These are phyloP conservation scores for Dicaeum eximium DNA, from an alignment of 2,113 vertebrate species.

Conservation along the genomic window DNA sequence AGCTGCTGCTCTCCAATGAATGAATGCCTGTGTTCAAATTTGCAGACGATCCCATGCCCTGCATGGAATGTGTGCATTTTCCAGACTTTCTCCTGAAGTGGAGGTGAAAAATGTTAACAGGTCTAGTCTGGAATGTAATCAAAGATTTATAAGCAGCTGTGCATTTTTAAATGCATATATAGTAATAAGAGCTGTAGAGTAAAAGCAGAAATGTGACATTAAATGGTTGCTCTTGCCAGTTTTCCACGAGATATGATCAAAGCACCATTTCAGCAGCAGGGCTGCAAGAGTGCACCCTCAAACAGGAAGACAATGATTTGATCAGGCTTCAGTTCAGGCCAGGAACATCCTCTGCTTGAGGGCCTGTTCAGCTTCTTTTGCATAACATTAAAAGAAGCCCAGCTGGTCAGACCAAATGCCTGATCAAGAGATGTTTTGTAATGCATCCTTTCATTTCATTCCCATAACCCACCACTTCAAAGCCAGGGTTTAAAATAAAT, in stretches of 20 bases:
- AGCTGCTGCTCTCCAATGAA: not conserved
- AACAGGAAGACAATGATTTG: not conserved
- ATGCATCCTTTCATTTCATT: not conserved
- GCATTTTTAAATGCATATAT: constrained; percentile 29
- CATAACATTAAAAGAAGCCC: not conserved
- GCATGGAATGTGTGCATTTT: not conserved
- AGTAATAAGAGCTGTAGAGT: not conserved
- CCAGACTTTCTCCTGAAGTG: not conserved
- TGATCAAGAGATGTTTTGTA: not conserved
- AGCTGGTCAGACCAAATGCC: not conserved
- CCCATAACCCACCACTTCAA: not conserved
- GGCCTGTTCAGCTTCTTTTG: not conserved
- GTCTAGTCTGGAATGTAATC: not conserved
- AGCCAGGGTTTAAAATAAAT: not conserved
- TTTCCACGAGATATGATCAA: not conserved
- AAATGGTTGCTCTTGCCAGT: not conserved
- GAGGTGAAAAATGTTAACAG: not conserved
- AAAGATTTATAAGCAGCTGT: constrained; percentile 35
- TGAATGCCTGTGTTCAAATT: not conserved
- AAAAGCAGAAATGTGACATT: constrained; percentile 13
- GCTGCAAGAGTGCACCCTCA: not conserved
- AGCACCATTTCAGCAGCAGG: not conserved
- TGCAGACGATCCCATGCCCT: not conserved
- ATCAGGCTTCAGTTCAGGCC: not conserved
- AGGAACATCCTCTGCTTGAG: not conserved